Evolutionary conservation across 2,888 invertebrate genomes (phyloP), one percentile per base, ranked within the genome.

Genomic region (Leptopilina syphax): DNA sequence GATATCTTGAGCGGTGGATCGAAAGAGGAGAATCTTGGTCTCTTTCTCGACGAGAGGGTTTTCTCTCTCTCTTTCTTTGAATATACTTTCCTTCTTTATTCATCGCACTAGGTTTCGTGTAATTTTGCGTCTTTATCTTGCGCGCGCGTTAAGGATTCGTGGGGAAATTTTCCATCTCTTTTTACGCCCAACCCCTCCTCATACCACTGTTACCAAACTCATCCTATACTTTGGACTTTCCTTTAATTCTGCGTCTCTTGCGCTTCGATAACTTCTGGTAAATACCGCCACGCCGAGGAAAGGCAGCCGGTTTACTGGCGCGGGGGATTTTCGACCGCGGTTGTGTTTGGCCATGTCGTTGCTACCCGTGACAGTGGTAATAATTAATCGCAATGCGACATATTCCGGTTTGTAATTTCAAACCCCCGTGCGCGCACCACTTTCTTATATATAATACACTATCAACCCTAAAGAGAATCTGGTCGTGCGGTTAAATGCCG

Each of bases 1-100:
- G 88, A 90, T 90, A 91, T 91, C 91, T 18, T 89, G 87, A 86
- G 86, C 83, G 85, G 84, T 81, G 86, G 85, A 91, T 90, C 89
- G 89, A 87, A 87, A 87, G 87, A 86, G 87, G 83, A 84, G 85
- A 84, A 83, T 83, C 84, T 81, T 81, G 83, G 82, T 65, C 65
- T 65, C 54, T 57, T 27, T 13, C 3, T 10, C 10, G 7, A 18
- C 18, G 18, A 18, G 18, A 18, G 18, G 18, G 18, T 13, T 70
- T 27, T 47, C 27, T 27, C 24, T 57, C 34, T 34, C 27, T 57
- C 3, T 27, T 54, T 73, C 13, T 27, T 65, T 34, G 2, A 3
- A 34, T 3, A 3, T 34, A 27, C 65, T 65, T 9, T 65, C 65
- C 10, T 9, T 44, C 47, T 50, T 18, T 73, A 77, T 70, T 66